These are phyloP conservation scores for Zelleria hepariella DNA, from an alignment of 2,888 invertebrate genomes.

Conservation along the genomic window DNA sequence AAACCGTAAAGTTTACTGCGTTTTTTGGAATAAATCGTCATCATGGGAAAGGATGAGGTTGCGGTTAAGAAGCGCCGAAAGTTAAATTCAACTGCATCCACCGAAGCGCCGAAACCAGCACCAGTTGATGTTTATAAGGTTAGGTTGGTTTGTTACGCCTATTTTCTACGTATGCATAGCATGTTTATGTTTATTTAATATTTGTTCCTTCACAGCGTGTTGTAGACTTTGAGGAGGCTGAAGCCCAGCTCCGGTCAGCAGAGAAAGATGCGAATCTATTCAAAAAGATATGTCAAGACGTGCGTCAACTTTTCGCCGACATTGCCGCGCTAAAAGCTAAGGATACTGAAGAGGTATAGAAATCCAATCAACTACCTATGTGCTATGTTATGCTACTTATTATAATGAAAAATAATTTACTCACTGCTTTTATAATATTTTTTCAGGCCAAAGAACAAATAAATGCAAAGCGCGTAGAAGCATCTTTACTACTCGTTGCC, in stretches of 20 bases:
- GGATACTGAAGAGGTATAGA: conserved; percentile 67
- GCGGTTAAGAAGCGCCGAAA: conserved; percentile 72
- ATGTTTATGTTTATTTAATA: too few species aligned
- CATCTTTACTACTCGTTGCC: conserved; percentile 83
- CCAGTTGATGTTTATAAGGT: conserved; percentile 75
- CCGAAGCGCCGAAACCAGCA: conserved; percentile 46
- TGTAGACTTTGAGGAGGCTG: conserved; percentile 80
- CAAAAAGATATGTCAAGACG: conserved; percentile 77
- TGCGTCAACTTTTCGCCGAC: conserved; percentile 77
- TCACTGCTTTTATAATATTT: not conserved
- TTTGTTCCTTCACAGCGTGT: conserved; percentile 67
- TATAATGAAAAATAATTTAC: not conserved
- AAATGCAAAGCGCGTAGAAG: conserved; percentile 77
- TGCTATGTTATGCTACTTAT: not conserved
- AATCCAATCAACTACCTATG: too few species aligned
- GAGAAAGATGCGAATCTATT: conserved; percentile 78
- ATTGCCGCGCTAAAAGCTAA: conserved; percentile 77
- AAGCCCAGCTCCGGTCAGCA: conserved; percentile 76
- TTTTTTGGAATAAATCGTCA: conserved; percentile 19
- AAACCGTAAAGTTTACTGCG: too few species aligned
- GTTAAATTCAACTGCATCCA: conserved; percentile 47
- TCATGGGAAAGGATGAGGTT: conserved; percentile 63
- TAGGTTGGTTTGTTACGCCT: too few species aligned
- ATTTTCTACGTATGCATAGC: too few species aligned
- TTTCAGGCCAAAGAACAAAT: conserved; percentile 74